These are phyloP conservation scores for Melanotaenia duboulayi DNA, from an alignment of 2,113 vertebrate genomes.

Conservation along the genomic window DNA sequence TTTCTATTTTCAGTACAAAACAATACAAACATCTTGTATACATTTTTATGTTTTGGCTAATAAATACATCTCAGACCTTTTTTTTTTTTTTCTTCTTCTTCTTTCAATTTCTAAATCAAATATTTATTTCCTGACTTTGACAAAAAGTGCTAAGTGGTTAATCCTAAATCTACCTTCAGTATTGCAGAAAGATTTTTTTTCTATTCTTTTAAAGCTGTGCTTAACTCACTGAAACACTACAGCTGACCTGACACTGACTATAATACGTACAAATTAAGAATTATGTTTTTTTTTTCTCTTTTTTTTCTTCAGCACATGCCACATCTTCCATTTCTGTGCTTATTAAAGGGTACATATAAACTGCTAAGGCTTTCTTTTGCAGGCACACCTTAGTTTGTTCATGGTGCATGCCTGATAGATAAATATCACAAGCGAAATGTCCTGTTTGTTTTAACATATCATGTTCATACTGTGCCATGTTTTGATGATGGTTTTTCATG, in stretches of 20 bases:
- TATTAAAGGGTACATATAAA: background rate
- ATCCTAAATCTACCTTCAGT: conserved; percentile 31
- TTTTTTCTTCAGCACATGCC: too few relatives aligned
- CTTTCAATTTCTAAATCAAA: too few relatives aligned
- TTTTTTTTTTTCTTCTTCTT: background rate
- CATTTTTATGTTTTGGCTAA: background rate
- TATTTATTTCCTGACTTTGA: conserved; percentile 7
- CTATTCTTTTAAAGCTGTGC: background rate
- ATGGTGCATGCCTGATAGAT: background rate
- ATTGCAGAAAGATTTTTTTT: background rate
- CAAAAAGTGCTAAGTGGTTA: conserved; percentile 5
- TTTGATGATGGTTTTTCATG: conserved; percentile 10
- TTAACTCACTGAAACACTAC: conserved; percentile 29
- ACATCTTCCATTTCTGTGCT: background rate
- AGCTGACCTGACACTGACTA: conserved; percentile 10
- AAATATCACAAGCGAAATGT: too few relatives aligned
- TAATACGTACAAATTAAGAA: background rate
- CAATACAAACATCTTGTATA: background rate
- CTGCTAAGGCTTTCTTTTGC: background rate
- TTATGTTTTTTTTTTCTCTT: background rate
- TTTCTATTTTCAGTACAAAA: background rate
- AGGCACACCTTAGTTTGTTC: background rate
- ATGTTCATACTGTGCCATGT: conserved; percentile 31
- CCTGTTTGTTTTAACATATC: background rate
- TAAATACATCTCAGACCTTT: background rate